Percentiles rank a stretch among this genome's conserved stretches.
Conservation (phyloP, 1,140 invertebrate species). For the Drosophila oshimai region DNA sequence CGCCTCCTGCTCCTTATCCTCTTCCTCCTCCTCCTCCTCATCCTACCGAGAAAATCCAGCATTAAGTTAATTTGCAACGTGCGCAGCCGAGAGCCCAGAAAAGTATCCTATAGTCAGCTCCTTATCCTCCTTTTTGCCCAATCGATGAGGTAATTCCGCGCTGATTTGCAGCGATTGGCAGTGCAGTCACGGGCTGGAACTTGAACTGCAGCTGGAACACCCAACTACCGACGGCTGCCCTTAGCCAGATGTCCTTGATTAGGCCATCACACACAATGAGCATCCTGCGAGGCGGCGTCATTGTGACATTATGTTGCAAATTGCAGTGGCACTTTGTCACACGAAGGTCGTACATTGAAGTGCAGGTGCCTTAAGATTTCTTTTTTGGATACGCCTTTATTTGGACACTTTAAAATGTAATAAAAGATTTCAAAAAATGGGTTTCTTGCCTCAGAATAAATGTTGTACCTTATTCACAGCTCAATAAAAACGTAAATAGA, state of each 20-base stretch:
- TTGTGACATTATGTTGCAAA: slow-evolving; percentile 51
- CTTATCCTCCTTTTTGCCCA: neutral
- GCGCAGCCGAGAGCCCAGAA: slow-evolving; percentile 22
- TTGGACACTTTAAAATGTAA: too few species aligned
- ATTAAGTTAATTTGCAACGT: slow-evolving; percentile 80
- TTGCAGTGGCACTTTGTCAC: slow-evolving; percentile 52
- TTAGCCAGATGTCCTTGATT: slow-evolving; percentile 47
- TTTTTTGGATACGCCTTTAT: too few species aligned
- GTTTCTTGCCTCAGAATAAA: too few species aligned
- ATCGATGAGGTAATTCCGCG: slow-evolving; percentile 71
- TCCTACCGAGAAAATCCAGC: slow-evolving; percentile 39
- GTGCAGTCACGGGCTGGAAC: slow-evolving; percentile 54
- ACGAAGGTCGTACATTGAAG: slow-evolving; percentile 9
- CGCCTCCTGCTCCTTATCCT: neutral
- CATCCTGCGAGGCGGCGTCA: slow-evolving; percentile 25
- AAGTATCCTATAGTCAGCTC: slow-evolving; percentile 27
- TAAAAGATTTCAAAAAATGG: too few species aligned
- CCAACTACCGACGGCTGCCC: neutral
- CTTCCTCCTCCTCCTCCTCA: neutral
- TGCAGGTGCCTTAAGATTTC: too few species aligned
- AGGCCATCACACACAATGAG: slow-evolving; percentile 58
- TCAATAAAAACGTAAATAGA: too few species aligned
- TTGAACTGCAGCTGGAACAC: neutral
- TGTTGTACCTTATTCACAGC: too few species aligned
- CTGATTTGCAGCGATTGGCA: slow-evolving; percentile 69